These are phyloP conservation scores for Tinea pellionella DNA, from an alignment of 2,888 invertebrate genomes.

Conservation along the genomic window DNA sequence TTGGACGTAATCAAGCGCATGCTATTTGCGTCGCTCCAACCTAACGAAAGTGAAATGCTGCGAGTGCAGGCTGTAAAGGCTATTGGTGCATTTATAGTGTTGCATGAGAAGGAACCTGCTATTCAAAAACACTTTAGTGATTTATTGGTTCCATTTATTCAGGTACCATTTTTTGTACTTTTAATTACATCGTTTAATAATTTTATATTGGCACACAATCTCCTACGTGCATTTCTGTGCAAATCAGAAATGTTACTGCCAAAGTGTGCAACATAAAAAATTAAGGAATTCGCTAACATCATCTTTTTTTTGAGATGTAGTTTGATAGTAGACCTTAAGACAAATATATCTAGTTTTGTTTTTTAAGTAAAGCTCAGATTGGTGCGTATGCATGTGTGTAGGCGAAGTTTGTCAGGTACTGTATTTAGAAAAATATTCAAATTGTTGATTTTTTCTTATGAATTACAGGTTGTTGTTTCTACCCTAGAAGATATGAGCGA, in stretches of 20 bases:
- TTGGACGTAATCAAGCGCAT: constrained; percentile 95
- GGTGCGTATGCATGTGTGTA: too few relatives aligned
- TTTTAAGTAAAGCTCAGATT: too few relatives aligned
- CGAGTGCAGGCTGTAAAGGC: constrained; percentile 87
- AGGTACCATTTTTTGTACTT: too few relatives aligned
- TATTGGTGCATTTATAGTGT: constrained; percentile 87
- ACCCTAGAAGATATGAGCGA: constrained; percentile 88
- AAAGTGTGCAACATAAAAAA: constrained; percentile 51
- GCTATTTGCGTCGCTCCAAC: constrained; percentile 85
- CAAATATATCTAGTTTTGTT: too few relatives aligned
- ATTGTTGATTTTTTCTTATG: too few relatives aligned
- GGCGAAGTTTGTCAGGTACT: too few relatives aligned
- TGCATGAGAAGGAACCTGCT: constrained; percentile 93
- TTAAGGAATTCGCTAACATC: constrained; percentile 61
- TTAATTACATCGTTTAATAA: not conserved
- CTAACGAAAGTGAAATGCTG: constrained; percentile 78
- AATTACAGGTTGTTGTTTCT: constrained; percentile 75
- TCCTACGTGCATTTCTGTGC: constrained; percentile 42
- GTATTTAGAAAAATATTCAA: too few relatives aligned
- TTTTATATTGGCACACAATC: constrained; percentile 20
- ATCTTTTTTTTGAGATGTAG: constrained; percentile 46
- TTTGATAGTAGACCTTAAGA: constrained; percentile 64
- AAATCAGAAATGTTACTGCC: constrained; percentile 47
- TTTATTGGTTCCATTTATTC: constrained; percentile 81
- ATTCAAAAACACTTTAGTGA: constrained; percentile 91